A percentile compares a stretch with the other conserved stretches of the same genome.
These are phyloP conservation scores for Portunus trituberculatus DNA, from an alignment of 1,140 invertebrate genomes.

Conservation along the genomic window DNA sequence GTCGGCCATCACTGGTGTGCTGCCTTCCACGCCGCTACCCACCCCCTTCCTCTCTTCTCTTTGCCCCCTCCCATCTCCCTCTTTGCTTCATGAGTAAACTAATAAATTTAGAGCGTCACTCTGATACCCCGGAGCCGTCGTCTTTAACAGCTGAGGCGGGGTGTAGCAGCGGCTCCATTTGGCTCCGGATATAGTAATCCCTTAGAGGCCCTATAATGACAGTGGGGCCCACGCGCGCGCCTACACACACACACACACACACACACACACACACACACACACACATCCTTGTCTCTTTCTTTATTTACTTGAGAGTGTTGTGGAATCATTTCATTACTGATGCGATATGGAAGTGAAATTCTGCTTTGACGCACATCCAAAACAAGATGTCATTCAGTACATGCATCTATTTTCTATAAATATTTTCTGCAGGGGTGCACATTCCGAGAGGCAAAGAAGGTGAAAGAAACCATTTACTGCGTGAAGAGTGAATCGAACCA, in stretches of 20 bases:
- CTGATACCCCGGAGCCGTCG: neutral
- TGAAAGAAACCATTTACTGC: neutral
- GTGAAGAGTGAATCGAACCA: neutral
- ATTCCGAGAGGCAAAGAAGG: neutral
- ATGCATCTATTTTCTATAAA: neutral
- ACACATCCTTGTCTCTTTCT: neutral
- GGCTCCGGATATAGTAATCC: conserved; percentile 27
- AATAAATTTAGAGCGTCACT: conserved; percentile 2
- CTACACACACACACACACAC: too few species aligned
- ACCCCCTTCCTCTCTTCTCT: neutral
- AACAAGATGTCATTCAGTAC: too few species aligned
- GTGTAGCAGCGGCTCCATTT: neutral
- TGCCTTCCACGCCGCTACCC: neutral
- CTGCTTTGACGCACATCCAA: neutral
- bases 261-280: too few species aligned
- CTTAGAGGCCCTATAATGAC: neutral
- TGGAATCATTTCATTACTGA: neutral
- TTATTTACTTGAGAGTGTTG: neutral
- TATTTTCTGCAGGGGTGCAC: neutral
- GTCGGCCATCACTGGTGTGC: neutral
- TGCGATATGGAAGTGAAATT: neutral
- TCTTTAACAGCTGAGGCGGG: conserved; percentile 32
- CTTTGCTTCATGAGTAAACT: neutral
- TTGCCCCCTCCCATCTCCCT: neutral
- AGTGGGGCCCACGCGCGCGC: neutral